phyloP scores from a whole-genome alignment of 2,797 vertebrate species.

The Syngnathus rostellatus region DNA sequence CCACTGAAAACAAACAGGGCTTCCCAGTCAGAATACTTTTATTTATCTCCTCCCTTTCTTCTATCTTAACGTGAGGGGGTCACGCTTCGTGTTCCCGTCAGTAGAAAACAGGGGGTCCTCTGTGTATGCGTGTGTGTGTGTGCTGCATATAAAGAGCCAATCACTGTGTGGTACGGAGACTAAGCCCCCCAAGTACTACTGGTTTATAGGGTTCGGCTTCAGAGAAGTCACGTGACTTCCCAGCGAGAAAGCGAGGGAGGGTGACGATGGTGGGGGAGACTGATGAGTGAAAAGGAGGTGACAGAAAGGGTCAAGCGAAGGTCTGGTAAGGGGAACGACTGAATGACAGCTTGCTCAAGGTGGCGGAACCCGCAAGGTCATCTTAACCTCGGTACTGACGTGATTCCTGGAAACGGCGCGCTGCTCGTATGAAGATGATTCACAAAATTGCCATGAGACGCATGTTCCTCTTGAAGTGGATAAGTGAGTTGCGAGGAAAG shows the following conservation, averaged over 20 bases:
- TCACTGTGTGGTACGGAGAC: slow-evolving; percentile 44
- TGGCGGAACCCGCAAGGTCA: not conserved
- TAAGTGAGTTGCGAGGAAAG: not conserved
- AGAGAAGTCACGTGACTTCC: slow-evolving; percentile 80
- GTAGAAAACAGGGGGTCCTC: slow-evolving; percentile 44
- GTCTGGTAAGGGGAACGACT: slow-evolving; percentile 35
- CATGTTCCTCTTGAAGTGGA: not conserved
- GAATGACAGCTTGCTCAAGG: slow-evolving; percentile 31
- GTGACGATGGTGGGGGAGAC: slow-evolving; percentile 28
- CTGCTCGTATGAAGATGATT: not conserved
- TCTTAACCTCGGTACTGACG: not conserved
- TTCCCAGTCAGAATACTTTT: not conserved
- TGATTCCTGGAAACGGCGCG: not conserved
- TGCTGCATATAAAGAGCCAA: slow-evolving; percentile 41
- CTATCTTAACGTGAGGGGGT: slow-evolving; percentile 21
- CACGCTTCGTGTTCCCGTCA: slow-evolving; percentile 42
- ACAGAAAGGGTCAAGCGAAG: slow-evolving; percentile 45
- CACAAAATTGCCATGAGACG: not conserved
- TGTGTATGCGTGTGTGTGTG: slow-evolving; percentile 11
- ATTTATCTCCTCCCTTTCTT: slow-evolving; percentile 12
- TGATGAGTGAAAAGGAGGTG: slow-evolving; percentile 46
- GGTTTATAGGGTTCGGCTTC: slow-evolving; percentile 75
- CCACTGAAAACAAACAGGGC: not conserved
- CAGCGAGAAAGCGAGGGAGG: slow-evolving; percentile 45
- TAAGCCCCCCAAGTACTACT: slow-evolving; percentile 66